These are phyloP conservation scores for Lophotriccus pileatus DNA, from an alignment of 2,797 vertebrate species.

Conservation along the genomic window DNA sequence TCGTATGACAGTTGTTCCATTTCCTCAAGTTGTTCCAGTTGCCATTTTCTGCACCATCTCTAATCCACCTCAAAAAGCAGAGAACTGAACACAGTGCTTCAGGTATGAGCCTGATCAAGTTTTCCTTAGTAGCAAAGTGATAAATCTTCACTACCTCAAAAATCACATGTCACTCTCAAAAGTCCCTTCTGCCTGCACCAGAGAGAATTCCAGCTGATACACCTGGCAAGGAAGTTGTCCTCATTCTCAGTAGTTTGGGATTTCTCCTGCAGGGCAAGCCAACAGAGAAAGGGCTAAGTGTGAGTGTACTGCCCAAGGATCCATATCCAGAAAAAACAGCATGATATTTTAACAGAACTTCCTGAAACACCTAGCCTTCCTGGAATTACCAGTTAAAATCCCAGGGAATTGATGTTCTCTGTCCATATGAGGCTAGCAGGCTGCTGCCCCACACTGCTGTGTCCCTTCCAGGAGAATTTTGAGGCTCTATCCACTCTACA, in stretches of 20 bases:
- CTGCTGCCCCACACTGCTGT: not conserved
- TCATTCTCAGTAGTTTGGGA: not conserved
- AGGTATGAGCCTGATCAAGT: not conserved
- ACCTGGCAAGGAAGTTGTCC: slow-evolving; percentile 17
- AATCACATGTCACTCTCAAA: not conserved
- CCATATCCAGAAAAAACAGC: not conserved
- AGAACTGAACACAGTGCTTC: not conserved
- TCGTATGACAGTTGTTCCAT: not conserved
- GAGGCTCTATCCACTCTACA: not conserved
- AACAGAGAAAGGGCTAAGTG: not conserved
- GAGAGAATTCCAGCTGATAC: not conserved
- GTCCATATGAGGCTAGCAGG: not conserved
- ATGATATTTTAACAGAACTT: slow-evolving; percentile 1
- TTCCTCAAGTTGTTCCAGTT: not conserved
- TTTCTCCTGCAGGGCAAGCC: not conserved
- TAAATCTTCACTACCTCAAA: not conserved
- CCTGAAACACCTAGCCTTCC: slow-evolving; percentile 45
- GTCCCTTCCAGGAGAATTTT: not conserved
- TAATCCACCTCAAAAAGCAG: not conserved
- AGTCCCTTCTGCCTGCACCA: not conserved
- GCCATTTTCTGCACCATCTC: not conserved
- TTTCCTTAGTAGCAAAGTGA: not conserved
- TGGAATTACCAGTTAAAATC: slow-evolving; percentile 1
- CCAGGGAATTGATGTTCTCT: not conserved
- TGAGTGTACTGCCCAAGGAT: not conserved